Evolutionary conservation across 2,113 vertebrate species (phyloP), one percentile per base, ranked within the genome.

Genomic region (Pedetes capensis): DNA sequence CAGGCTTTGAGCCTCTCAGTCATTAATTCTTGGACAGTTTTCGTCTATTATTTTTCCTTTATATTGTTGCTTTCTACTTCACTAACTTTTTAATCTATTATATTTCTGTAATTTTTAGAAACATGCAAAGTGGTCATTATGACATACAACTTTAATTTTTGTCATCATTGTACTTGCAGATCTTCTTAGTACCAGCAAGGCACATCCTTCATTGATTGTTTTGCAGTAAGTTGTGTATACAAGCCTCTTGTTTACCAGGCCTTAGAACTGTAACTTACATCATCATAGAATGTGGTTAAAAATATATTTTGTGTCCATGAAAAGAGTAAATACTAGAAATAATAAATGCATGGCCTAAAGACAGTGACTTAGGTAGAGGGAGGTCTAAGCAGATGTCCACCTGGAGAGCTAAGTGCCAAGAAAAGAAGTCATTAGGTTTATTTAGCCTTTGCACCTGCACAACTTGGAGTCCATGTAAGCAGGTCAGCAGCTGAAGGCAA

Each of bases 261-360:
- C 20, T 80, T 87, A 49, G 51, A 81, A 61, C 42, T 32, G 4
- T 63, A 25, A 59, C 57, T 79, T 76, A 23, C 85, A 53, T 64
- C 63, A 29, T 6, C 6, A 4, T 51, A 29, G 42, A 83, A 13
- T 51, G 25, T 88, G 17, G 5, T 74, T 63, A 79, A 23, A 12
- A 34, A 17, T 37, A 37, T 10, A 37, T 37, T 94, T 29, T 32
- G 9, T 76, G 39, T 53, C 18, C 39, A 34, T 18, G 10, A 29
- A n/a, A 91, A 72, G 78, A 44, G 22, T 17, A 37, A 49, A 27
- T 37, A 11, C 16, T 12, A 96, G 80, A 89, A 69, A 76, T 53
- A 17, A 69, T 10, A 74, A 37, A 22, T 13, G 37, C 25, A 27
- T 37, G 39, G 32, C n/a, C 11, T 11, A 84, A n/a, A 72, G 22